These are phyloP conservation scores for Patagioenas fasciata DNA, from an alignment of 2,113 vertebrate genomes.

Conservation along the genomic window DNA sequence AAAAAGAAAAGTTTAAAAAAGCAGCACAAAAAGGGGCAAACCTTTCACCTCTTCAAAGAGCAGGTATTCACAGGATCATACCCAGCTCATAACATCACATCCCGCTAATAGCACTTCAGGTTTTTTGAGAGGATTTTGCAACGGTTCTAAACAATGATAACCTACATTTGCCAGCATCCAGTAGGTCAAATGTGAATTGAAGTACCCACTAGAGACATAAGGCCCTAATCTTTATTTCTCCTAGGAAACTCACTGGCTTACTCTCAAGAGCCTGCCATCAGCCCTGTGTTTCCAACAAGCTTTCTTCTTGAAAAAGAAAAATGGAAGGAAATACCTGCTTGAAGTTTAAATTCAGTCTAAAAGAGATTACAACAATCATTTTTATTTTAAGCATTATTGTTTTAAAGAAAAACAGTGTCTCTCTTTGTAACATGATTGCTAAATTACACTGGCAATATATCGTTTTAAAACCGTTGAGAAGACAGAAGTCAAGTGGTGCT, in stretches of 20 bases:
- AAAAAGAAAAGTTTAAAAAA: neutral
- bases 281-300: neutral
- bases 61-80: neutral
- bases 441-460: neutral
- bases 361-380: neutral
- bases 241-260: neutral
- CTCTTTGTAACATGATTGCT: neutral
- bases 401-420: neutral
- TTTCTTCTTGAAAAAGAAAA: constrained; percentile 20
- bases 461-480: neutral
- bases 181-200: neutral
- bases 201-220: neutral
- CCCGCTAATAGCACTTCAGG: neutral
- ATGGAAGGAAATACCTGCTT: neutral
- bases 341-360: neutral
- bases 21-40: neutral
- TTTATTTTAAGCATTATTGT: neutral
- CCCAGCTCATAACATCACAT: neutral
- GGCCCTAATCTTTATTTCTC: neutral
- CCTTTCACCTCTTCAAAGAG: neutral
- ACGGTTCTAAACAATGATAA: neutral
- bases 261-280: neutral
- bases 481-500: neutral
- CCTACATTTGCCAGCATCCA: neutral
- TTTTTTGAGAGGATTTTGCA: neutral